Conservation (phyloP, 2,797 vertebrate genomes). For the Sparus aurata region DNA sequence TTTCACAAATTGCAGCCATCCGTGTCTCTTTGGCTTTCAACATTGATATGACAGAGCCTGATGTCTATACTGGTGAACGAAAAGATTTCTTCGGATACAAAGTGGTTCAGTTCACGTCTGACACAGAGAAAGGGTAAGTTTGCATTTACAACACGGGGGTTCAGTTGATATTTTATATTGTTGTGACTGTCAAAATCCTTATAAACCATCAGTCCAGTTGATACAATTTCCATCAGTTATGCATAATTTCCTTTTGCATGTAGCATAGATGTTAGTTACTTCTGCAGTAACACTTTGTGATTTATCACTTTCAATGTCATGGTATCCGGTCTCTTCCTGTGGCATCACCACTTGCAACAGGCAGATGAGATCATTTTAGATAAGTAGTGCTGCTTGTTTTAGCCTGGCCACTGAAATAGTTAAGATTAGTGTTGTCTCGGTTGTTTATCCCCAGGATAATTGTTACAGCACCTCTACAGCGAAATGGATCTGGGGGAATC, state of each 20-base stretch:
- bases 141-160: background rate
- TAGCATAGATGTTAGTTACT: background rate
- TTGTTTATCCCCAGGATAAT: conserved; percentile 77
- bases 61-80: conserved; percentile 23
- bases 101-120: conserved; percentile 71
- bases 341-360: background rate
- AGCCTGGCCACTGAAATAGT: background rate
- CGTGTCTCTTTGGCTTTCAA: conserved; percentile 68
- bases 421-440: no score
- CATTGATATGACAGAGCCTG: conserved; percentile 48
- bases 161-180: background rate
- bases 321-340: conserved; percentile 1
- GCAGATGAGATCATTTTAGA: no score
- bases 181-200: background rate
- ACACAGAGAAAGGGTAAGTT: conserved; percentile 68
- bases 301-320: background rate
- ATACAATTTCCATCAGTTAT: background rate
- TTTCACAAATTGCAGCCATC: conserved; percentile 41
- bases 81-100: conserved; percentile 80
- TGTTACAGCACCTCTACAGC: conserved; percentile 82
- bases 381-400: no score
- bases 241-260: background rate
- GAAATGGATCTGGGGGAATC: conserved; percentile 80
- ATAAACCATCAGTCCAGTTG: background rate
- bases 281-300: conserved; percentile 1